phyloP scores from a whole-genome alignment of 2,113 vertebrate genomes.

The Neotragus moschatus region DNA sequence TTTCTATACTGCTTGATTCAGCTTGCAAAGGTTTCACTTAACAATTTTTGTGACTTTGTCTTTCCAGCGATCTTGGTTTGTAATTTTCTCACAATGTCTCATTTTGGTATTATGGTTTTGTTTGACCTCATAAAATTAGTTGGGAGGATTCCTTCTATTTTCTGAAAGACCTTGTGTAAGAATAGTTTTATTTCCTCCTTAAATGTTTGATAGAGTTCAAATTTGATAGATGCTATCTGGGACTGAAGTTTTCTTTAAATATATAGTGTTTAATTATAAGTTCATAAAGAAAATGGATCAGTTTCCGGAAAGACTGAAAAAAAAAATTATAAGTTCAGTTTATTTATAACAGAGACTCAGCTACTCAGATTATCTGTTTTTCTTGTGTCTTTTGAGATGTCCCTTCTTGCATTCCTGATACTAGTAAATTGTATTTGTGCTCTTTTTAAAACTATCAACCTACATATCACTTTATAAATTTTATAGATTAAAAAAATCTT shows the following conservation, averaged over 20 bases:
- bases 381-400: background rate
- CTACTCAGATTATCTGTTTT: background rate
- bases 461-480: background rate
- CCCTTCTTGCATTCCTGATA: background rate
- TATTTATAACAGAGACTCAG: background rate
- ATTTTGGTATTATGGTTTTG: background rate
- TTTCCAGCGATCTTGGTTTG: background rate
- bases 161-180: background rate
- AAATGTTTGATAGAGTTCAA: background rate
- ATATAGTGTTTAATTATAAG: background rate
- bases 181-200: background rate
- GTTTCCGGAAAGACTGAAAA: too few relatives aligned
- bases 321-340: background rate
- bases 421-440: background rate
- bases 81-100: background rate
- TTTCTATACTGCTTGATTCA: background rate
- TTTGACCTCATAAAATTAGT: background rate
- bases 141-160: background rate
- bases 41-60: background rate
- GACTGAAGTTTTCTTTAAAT: background rate
- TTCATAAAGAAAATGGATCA: too few relatives aligned
- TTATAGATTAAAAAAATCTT: background rate
- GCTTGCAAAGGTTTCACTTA: background rate
- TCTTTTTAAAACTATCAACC: background rate
- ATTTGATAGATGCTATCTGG: background rate